Percentiles rank a stretch among this genome's conserved stretches.
Conservation (phyloP, 2,888 invertebrate species). For the Amaurobius ferox region DNA sequence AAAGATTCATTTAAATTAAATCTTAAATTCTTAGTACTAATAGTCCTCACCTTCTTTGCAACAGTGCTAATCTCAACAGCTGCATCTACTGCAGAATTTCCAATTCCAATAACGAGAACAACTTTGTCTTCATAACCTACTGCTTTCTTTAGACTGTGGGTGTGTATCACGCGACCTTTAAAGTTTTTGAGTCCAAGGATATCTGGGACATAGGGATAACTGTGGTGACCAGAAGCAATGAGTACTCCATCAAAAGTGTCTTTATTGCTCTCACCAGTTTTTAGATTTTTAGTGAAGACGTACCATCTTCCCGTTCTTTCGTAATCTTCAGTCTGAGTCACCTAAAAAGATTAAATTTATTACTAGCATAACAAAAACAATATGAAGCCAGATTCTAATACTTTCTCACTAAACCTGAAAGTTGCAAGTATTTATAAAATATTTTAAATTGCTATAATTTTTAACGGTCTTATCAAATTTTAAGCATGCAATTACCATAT, state of each 20-base stretch:
- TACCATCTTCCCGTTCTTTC: constrained; percentile 53
- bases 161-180: constrained; percentile 74
- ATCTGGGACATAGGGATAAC: constrained; percentile 77
- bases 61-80: constrained; percentile 77
- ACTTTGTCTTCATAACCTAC: constrained; percentile 75
- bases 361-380: not conserved
- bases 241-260: constrained; percentile 78
- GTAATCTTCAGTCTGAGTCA: constrained; percentile 24
- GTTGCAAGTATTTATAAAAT: too few species aligned
- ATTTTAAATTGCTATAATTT: too few species aligned
- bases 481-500: too few species aligned
- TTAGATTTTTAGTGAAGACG: constrained; percentile 10
- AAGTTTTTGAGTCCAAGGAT: constrained; percentile 78
- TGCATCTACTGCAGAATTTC: constrained; percentile 79
- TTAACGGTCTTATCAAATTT: too few species aligned
- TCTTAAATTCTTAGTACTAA: too few species aligned
- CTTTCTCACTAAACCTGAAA: too few species aligned
- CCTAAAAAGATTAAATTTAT: not conserved
- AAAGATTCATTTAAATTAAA: too few species aligned
- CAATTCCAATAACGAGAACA: constrained; percentile 79
- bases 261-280: not conserved
- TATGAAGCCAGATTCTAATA: too few species aligned
- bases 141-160: constrained; percentile 74
- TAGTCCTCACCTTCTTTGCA: constrained; percentile 75
- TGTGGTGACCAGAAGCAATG: constrained; percentile 79